These are phyloP conservation scores for Himalopsyche anomala DNA, from an alignment of 2,888 invertebrate genomes.

Conservation along the genomic window DNA sequence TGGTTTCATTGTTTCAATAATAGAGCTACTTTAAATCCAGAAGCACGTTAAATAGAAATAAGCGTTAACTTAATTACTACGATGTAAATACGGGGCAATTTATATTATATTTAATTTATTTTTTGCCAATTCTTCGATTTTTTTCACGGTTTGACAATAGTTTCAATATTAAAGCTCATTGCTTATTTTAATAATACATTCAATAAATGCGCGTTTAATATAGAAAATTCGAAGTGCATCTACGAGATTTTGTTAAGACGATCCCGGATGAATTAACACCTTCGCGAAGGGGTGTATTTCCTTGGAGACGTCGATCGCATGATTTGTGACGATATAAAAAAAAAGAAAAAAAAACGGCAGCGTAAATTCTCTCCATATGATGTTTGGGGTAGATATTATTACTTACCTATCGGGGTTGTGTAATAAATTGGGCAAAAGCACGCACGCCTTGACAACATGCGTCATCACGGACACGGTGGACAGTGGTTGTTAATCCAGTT, in stretches of 20 bases:
- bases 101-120: no score
- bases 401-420: constrained; percentile 51
- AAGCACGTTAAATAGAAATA: no score
- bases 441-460: constrained; percentile 57
- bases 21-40: no score
- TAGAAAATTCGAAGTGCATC: no score
- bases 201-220: no score
- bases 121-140: no score
- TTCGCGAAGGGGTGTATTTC: constrained; percentile 1
- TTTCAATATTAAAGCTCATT: no score
- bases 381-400: constrained; percentile 60
- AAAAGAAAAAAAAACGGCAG: constrained; percentile 45
- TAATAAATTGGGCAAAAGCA: constrained; percentile 60
- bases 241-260: background rate
- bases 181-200: no score
- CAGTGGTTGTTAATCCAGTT: background rate
- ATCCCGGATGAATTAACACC: background rate
- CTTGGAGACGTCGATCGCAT: constrained; percentile 8
- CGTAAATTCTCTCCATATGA: background rate
- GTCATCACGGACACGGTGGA: background rate
- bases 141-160: no score
- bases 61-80: no score
- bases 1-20: no score
- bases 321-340: constrained; percentile 51
- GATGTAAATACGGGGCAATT: no score